phyloP scores from a whole-genome alignment of 1,140 invertebrate species.

The Caerostris darwini region DNA sequence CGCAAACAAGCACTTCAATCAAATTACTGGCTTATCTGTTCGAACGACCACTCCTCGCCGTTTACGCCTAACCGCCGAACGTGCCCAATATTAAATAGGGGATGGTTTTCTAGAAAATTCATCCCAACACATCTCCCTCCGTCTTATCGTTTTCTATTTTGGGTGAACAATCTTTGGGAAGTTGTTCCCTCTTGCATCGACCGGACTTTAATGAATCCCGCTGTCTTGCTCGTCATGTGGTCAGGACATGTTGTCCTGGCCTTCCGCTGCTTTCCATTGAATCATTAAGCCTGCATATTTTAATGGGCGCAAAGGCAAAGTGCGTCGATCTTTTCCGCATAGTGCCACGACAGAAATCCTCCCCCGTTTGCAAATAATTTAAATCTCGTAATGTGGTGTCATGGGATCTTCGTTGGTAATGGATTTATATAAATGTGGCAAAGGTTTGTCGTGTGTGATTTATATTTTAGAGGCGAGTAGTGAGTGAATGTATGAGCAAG shows the following conservation, averaged over 20 bases:
- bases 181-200: slow-evolving; percentile 46
- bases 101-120: slow-evolving; percentile 5
- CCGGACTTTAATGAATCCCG: slow-evolving; percentile 63
- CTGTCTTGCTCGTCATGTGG: slow-evolving; percentile 54
- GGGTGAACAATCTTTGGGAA: slow-evolving; percentile 18
- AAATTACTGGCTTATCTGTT: neutral
- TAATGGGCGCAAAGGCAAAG: slow-evolving; percentile 14
- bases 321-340: neutral
- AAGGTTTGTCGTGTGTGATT: neutral
- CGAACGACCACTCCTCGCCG: neutral
- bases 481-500: too few species aligned
- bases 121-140: neutral
- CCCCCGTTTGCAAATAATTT: slow-evolving; percentile 6
- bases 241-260: slow-evolving; percentile 52
- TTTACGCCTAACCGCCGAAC: slow-evolving; percentile 24
- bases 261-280: slow-evolving; percentile 33
- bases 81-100: slow-evolving; percentile 26
- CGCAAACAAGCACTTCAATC: slow-evolving; percentile 27
- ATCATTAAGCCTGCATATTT: slow-evolving; percentile 65
- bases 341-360: neutral
- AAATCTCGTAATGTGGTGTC: neutral
- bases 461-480: too few species aligned
- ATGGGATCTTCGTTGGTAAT: neutral
- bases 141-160: slow-evolving; percentile 19
- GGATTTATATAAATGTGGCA: neutral